Conservation (phyloP, 2,888 invertebrate genomes). For the Drosophila neotestacea region DNA sequence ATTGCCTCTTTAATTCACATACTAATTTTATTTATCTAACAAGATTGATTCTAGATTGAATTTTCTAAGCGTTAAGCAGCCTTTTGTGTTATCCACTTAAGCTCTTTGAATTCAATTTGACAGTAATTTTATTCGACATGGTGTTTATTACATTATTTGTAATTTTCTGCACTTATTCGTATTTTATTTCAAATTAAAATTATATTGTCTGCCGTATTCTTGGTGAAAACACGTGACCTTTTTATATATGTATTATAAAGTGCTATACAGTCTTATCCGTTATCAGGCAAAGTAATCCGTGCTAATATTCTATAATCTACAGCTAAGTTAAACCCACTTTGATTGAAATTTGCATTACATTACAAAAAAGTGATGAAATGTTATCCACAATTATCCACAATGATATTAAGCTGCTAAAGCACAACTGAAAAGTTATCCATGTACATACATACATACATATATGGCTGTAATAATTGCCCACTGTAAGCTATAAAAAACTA, state of each 20-base stretch:
- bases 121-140: constrained; percentile 9
- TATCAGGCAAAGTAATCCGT: neutral
- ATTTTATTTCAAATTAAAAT: no score
- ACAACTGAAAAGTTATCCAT: neutral
- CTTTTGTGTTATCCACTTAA: constrained; percentile 10
- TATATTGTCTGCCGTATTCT: no score
- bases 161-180: constrained; percentile 2
- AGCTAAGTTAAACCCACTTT: neutral
- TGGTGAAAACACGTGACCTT: no score
- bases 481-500: neutral
- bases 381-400: constrained; percentile 6
- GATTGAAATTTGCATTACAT: neutral
- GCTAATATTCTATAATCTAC: neutral
- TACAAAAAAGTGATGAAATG: neutral
- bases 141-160: neutral
- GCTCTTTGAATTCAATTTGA: constrained; percentile 7
- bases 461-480: neutral
- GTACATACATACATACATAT: neutral
- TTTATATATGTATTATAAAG: neutral
- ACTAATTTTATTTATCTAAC: constrained; percentile 23
- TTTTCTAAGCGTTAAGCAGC: constrained; percentile 15
- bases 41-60: constrained; percentile 27
- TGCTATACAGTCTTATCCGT: neutral
- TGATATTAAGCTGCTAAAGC: neutral
- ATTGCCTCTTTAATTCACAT: constrained; percentile 21